Base-by-base conservation (phyloP, 2,113 vertebrate species). In the Callospermophilus lateralis region DNA sequence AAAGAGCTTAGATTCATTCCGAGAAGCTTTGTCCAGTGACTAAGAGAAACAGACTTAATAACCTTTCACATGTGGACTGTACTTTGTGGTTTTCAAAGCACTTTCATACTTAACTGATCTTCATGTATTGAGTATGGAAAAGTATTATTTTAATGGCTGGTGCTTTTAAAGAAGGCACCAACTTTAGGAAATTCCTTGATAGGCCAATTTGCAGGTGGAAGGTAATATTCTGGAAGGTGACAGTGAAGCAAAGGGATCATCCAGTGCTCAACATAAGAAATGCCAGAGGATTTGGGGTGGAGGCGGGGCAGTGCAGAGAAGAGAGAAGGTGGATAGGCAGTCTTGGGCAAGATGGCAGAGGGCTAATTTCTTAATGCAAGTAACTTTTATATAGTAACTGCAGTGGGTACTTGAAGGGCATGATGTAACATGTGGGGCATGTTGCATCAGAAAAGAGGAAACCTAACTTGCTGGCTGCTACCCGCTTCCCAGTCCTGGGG, bases 331-430 rank as follows among this genome's bases (percentile, higher is more conserved):
- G 13, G 20, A 20, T 17, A 24, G 37, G 37, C 37, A n/a, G 68
- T 19, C 12, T 16, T 61, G 22, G 53, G 17, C 72, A 67, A 4
- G 20, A 58, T 37, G 37, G 42, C 13, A 79, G 37, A 61, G 77
- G 19, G 53, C 32, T 55, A n/a, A 19, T 4, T 12, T 61, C 78
- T 80, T 74, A 65, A 58, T 53, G 28, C 53, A 16, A 20, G n/a
- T 12, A 37, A 55, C 55, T 58, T 58, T 73, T 19, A 48, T 4
- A 5, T 0, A 3, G 32, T 42, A 74, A 63, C 42, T 53, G 34
- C 34, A 2, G 32, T 42, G 24, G 70, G 34, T 2, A 2, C 7
- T 5, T 0, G n/a, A 9, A 45, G 45, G 45, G 45, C 45, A 45
- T 45, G 45, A 9, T 45, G 45, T 45, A 45, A 45, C 45, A 45